Conservation (phyloP, 1,140 invertebrate species). For the Ostrea edulis region DNA sequence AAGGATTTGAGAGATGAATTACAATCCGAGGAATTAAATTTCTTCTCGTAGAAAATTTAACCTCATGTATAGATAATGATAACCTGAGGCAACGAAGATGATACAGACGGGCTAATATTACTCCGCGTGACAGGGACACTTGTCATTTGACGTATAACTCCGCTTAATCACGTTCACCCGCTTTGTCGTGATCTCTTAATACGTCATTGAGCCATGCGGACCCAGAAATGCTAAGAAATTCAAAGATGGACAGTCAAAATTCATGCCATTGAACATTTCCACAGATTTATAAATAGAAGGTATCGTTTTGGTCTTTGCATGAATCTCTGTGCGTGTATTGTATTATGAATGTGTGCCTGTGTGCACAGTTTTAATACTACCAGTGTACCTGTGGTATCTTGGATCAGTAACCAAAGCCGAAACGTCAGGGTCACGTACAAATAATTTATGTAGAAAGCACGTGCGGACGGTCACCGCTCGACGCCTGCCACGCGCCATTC, state of each 20-base stretch:
- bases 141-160: neutral
- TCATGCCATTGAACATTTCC: too few species aligned
- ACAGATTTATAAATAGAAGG: too few species aligned
- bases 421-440: slow-evolving; percentile 6
- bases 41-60: slow-evolving; percentile 16
- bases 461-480: slow-evolving; percentile 8
- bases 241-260: neutral
- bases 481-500: slow-evolving; percentile 3
- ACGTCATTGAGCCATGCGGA: neutral
- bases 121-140: neutral
- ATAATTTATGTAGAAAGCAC: slow-evolving; percentile 3
- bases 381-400: slow-evolving; percentile 2
- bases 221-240: neutral
- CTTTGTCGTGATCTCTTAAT: neutral
- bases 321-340: too few species aligned
- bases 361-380: neutral
- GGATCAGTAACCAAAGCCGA: neutral
- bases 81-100: slow-evolving; percentile 12
- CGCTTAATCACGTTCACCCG: neutral
- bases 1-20: neutral
- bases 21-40: slow-evolving; percentile 19
- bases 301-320: too few species aligned
- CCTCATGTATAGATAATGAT: slow-evolving; percentile 32
- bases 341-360: too few species aligned
- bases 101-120: neutral